Conservation (phyloP, 2,888 invertebrate species). For the Thyatira batis region DNA sequence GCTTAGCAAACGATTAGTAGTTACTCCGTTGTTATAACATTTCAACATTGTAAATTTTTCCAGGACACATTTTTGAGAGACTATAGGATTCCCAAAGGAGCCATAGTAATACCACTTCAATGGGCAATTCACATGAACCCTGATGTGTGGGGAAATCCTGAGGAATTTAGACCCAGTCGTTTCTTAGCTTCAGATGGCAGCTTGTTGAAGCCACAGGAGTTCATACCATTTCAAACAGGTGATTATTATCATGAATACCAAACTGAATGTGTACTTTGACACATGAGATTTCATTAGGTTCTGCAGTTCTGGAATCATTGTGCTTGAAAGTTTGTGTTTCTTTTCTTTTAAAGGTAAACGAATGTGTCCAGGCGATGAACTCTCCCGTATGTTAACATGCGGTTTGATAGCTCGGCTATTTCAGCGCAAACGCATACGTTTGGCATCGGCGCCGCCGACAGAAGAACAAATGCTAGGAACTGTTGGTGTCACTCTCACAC, state of each 20-base stretch:
- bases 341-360: slow-evolving; percentile 85
- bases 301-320: not conserved
- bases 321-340: not conserved
- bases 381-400: slow-evolving; percentile 88
- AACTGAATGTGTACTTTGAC: not conserved
- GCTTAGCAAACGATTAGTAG: not conserved
- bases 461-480: slow-evolving; percentile 83
- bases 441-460: slow-evolving; percentile 68
- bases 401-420: slow-evolving; percentile 86
- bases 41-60: not conserved
- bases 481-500: slow-evolving; percentile 89
- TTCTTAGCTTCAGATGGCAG: slow-evolving; percentile 86
- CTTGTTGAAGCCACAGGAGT: slow-evolving; percentile 84
- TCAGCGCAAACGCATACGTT: slow-evolving; percentile 84
- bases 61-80: not conserved
- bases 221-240: slow-evolving; percentile 94
- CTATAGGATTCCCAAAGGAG: slow-evolving; percentile 76
- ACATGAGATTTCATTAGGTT: not conserved
- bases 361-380: slow-evolving; percentile 92
- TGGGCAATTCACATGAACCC: slow-evolving; percentile 92
- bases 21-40: not conserved
- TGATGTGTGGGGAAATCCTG: slow-evolving; percentile 85
- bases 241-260: slow-evolving; percentile 15
- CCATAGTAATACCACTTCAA: slow-evolving; percentile 90
- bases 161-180: slow-evolving; percentile 85